Base-by-base conservation (phyloP, 2,888 invertebrate genomes). In the Glyphotaelius pellucidus region DNA sequence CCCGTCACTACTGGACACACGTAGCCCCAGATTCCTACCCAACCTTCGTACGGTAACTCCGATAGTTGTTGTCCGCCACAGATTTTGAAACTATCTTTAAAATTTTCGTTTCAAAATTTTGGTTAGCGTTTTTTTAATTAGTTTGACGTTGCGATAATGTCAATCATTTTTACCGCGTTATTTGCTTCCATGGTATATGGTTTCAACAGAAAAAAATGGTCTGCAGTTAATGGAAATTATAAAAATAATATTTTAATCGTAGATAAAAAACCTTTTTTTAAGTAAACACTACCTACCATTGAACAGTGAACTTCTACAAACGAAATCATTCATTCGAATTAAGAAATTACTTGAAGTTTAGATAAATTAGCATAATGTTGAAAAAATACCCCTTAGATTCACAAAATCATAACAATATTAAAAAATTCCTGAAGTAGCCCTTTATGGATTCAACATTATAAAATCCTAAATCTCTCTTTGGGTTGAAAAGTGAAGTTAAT, bases 401-500 rank as follows among this genome's bases (percentile, higher is more conserved):
- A 67, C 1, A 25, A 67, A 67, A 67, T 25, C 67, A 67, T 67
- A 67, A 67, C 67, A 67, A n/a, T 67, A 67, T 67, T 67, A n/a
- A 67, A 67, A 9, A 9, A 67, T 67, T 67, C 9, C 25, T 5
- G 9, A 67, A 67, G 25, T 25, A 67, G 25, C 67, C 25, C 67
- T 67, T n/a, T 67, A 67, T 67, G 67, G 67, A 67, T 67, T 67
- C 67, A 67, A n/a, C 67, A 67, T 67, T 67, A 67, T 67, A 67
- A 67, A 67, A 67, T 67, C 67, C 67, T 9, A n/a, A 67, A 67
- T 67, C 25, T 67, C 67, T 67, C 67, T 67, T 67, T 67, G 67
- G 25, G 67, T 67, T 67, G 9, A 67, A 67, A 67, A 67, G 67
- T 19, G 86, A n/a, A 52, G 67, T 31, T 88, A 88, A 88, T 88